Conservation (phyloP, 2,797 vertebrate species). For the Sternarchorhynchus goeldii region DNA sequence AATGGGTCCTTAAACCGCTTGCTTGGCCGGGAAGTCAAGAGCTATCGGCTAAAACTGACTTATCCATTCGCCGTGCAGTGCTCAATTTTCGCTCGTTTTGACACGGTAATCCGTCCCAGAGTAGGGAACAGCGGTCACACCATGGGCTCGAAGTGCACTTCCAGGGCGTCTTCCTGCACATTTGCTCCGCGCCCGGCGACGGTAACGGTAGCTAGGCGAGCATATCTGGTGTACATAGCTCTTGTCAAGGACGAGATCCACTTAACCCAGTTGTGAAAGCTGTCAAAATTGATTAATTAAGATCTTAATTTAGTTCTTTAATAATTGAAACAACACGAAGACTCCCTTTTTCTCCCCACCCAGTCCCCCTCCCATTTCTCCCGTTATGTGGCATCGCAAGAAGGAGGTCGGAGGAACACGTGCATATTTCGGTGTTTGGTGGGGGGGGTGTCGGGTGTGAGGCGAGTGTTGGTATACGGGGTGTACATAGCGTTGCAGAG, state of each 20-base stretch:
- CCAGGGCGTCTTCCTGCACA: neutral
- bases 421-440: conserved; percentile 14
- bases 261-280: conserved; percentile 35
- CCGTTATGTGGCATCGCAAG: neutral
- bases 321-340: neutral
- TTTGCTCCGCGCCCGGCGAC: neutral
- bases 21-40: conserved; percentile 27
- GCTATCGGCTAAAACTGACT: conserved; percentile 28
- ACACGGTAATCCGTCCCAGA: neutral
- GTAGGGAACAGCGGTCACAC: conserved; percentile 1
- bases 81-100: conserved; percentile 31
- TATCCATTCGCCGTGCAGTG: conserved; percentile 21
- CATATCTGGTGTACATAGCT: neutral
- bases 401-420: conserved; percentile 30
- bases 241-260: conserved; percentile 24
- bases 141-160: neutral
- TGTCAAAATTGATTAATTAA: conserved; percentile 23
- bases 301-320: conserved; percentile 27
- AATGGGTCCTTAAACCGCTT: conserved; percentile 70
- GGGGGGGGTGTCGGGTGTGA: neutral
- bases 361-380: neutral
- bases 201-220: neutral
- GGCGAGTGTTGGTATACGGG: conserved; percentile 36
- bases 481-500: conserved; percentile 47
- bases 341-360: neutral